Base-by-base conservation (phyloP, 2,113 vertebrate genomes). In the Xiphias gladius region DNA sequence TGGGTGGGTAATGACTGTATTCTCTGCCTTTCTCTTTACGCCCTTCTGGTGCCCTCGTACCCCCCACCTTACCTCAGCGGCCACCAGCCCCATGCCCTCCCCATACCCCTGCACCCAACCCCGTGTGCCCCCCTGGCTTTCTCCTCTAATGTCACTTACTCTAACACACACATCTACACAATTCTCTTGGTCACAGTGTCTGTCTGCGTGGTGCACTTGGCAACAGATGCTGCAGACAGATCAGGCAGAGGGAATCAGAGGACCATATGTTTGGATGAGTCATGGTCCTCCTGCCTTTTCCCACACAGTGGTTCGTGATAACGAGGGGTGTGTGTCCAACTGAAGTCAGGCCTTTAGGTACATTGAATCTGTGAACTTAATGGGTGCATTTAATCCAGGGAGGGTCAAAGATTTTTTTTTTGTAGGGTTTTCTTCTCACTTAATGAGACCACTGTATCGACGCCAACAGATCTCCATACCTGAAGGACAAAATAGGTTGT, bases 1-100 rank as follows among this genome's bases (percentile, higher is more conserved):
- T 97, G 83, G 91, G 92, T 97, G 97, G 96, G 97, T 97, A 98
- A 98, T 97, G 98, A 98, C 96, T 98, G 97, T 97, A 97, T 98
- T 99, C 97, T 96, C 95, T 96, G 95, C 92, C 79, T 97, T 97
- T 97, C 96, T 97, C 95, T 94, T 94, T 86, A 77, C 86, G 63
- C 84, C 90, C 92, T 92, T 79, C 77, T 90, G 77, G 83, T 92
- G 86, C 91, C 92, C 91, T 87, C 80, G 59, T 87, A 80, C 76
- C 57, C 87, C 83, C 77, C 74, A 74, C 73, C 75, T 74, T 69
- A 64, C 75, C 81, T 81, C 82, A 57, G 78, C 43, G 37, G 77
- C 85, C 84, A 87, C 86, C 89, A 89, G 88, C 80, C 74, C 83
- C 6, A 37, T 83, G 68, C 82, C 85, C 87, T 85, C 84, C 71